Evolutionary conservation across 1,140 invertebrate genomes (phyloP).

Genomic region (Gryon sp.): DNA sequence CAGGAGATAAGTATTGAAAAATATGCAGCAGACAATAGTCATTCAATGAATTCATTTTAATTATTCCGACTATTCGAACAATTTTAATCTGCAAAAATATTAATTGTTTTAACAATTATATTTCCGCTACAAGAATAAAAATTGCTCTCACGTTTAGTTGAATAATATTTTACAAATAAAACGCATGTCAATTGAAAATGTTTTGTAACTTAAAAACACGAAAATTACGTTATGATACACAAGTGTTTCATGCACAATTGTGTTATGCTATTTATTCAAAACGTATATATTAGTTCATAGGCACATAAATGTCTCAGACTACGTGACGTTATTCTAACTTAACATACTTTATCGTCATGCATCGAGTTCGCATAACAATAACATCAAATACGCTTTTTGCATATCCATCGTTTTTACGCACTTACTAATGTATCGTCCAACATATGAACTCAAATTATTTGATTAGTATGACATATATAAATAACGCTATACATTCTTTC

Average conservation of each 20-base stretch:
- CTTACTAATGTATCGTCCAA: conserved; percentile 17
- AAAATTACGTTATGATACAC: too few species aligned
- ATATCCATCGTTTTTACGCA: conserved; percentile 17
- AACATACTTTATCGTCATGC: conserved; percentile 35
- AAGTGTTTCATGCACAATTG: too few species aligned
- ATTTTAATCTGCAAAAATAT: too few species aligned
- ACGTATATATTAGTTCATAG: conserved; percentile 30
- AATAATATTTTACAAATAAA: too few species aligned
- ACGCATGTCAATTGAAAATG: too few species aligned
- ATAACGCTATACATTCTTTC: conserved; percentile 2
- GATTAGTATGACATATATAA: conserved; percentile 22
- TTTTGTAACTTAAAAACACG: too few species aligned
- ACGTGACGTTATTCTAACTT: conserved; percentile 23
- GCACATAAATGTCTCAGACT: conserved; percentile 24
- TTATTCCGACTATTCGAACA: too few species aligned
- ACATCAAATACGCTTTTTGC: conserved; percentile 14
- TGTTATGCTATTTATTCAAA: too few species aligned
- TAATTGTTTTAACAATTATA: too few species aligned
- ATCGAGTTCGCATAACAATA: conserved; percentile 30
- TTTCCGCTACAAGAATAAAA: too few species aligned
- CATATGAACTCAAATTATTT: conserved; percentile 22
- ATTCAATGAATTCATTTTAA: conserved; percentile 31
- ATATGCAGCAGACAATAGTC: conserved; percentile 50
- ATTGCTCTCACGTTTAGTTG: too few species aligned
- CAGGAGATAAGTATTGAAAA: conserved; percentile 43